Conservation (phyloP, 1,140 invertebrate genomes). For the Neoseiulus cucumeris region DNA sequence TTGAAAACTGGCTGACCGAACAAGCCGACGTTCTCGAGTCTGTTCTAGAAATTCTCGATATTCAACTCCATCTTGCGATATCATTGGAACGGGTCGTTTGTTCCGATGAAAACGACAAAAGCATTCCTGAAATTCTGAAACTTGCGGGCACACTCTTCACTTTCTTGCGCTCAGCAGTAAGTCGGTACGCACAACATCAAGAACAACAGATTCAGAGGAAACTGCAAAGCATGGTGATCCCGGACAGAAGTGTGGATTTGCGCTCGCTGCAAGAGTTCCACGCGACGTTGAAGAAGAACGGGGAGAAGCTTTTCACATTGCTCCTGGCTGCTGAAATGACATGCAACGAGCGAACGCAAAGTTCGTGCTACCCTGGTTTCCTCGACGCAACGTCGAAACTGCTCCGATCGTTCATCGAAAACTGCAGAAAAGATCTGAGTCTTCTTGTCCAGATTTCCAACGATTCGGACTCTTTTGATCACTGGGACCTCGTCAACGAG, state of each 20-base stretch:
- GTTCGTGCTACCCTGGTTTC: background rate
- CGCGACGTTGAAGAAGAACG: background rate
- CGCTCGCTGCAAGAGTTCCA: background rate
- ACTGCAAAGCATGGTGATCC: background rate
- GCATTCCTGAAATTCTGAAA: background rate
- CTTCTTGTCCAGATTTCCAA: background rate
- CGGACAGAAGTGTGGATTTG: background rate
- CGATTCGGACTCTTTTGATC: background rate
- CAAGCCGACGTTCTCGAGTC: constrained; percentile 3
- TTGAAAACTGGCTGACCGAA: constrained; percentile 4
- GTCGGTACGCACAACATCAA: background rate
- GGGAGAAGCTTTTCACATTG: background rate
- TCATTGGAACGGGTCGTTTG: background rate
- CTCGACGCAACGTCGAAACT: background rate
- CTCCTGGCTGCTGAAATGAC: background rate
- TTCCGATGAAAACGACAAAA: background rate
- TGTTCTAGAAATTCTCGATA: background rate
- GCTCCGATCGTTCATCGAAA: background rate
- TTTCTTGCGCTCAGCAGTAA: background rate
- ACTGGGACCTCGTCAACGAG: constrained; percentile 1
- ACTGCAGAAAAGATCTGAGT: background rate
- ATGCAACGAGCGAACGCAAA: background rate
- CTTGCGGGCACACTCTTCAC: background rate
- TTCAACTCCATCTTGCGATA: background rate
- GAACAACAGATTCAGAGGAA: constrained; percentile 6